Conservation (phyloP, 2,888 invertebrate species). For the Xestia ashworthii region DNA sequence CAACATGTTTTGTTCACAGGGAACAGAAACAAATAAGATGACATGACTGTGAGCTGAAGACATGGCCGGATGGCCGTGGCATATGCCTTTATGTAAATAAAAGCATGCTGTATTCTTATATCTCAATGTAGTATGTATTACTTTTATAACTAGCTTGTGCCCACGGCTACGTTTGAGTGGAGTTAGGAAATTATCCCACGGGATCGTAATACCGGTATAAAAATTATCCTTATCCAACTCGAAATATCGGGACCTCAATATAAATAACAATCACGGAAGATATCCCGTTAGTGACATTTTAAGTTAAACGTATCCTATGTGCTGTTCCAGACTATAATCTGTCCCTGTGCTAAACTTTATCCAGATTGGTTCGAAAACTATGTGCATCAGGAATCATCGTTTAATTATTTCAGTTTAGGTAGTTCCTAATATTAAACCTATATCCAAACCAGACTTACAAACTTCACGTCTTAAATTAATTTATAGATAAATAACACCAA, state of each 20-base stretch:
- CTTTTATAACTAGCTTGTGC: background rate
- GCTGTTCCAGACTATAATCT: no score
- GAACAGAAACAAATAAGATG: conserved; percentile 46
- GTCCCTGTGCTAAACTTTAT: no score
- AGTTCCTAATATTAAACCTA: background rate
- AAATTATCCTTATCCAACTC: no score
- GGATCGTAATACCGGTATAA: no score
- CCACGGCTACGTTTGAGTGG: no score
- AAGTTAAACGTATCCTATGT: no score
- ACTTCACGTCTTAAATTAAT: background rate
- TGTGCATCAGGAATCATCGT: background rate
- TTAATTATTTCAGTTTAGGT: background rate
- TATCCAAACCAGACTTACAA: background rate
- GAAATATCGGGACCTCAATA: no score
- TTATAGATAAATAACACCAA: background rate
- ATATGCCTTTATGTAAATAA: conserved; percentile 53
- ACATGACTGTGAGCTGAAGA: conserved; percentile 29
- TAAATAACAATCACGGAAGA: no score
- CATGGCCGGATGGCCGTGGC: conserved; percentile 28
- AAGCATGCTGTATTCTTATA: conserved; percentile 16
- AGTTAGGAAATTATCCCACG: no score
- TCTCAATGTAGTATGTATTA: background rate
- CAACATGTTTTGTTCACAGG: background rate
- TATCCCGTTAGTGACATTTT: no score
- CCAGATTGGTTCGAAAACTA: no score